Evolutionary conservation across 2,888 invertebrate genomes (phyloP).

Genomic region (Perizoma flavofasciatum): DNA sequence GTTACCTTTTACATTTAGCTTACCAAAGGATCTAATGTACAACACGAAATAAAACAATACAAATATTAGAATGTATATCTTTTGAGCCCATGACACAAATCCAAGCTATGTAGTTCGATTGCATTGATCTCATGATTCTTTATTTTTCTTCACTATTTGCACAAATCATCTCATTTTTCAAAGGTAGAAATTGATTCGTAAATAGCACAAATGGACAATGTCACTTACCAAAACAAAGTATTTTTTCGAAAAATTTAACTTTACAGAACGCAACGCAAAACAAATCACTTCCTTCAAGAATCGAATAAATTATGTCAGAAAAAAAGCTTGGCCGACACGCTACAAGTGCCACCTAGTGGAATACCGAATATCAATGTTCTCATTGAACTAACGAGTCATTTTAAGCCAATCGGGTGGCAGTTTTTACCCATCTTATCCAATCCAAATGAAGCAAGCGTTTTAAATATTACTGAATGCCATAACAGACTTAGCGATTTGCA

Average conservation of each 20-base stretch:
- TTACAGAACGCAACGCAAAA: constrained; percentile 67
- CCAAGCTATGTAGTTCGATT: constrained; percentile 15
- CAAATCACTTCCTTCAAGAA: constrained; percentile 64
- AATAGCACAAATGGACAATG: constrained; percentile 36
- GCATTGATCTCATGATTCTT: constrained; percentile 19
- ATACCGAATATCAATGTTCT: constrained; percentile 66
- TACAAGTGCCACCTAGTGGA: constrained; percentile 55
- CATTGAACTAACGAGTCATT: constrained; percentile 27
- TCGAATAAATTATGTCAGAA: constrained; percentile 69
- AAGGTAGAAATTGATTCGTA: constrained; percentile 3
- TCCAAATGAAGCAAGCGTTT: constrained; percentile 18
- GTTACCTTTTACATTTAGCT: constrained; percentile 4
- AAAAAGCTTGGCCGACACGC: constrained; percentile 73
- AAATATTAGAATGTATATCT: constrained; percentile 5
- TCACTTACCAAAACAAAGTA: constrained; percentile 74
- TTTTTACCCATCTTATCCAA: constrained; percentile 38
- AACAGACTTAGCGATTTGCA: constrained; percentile 60
- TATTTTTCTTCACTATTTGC: constrained; percentile 8
- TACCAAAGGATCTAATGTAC: neutral
- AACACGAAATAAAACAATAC: neutral
- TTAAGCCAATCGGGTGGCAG: constrained; percentile 42
- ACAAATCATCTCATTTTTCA: constrained; percentile 13
- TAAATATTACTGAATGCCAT: constrained; percentile 39
- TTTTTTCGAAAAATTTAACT: constrained; percentile 62
- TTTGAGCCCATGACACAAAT: constrained; percentile 15